Percentiles rank a stretch among this genome's conserved stretches.
Conservation (phyloP, 2,797 vertebrate species). For the Falco rusticolus region DNA sequence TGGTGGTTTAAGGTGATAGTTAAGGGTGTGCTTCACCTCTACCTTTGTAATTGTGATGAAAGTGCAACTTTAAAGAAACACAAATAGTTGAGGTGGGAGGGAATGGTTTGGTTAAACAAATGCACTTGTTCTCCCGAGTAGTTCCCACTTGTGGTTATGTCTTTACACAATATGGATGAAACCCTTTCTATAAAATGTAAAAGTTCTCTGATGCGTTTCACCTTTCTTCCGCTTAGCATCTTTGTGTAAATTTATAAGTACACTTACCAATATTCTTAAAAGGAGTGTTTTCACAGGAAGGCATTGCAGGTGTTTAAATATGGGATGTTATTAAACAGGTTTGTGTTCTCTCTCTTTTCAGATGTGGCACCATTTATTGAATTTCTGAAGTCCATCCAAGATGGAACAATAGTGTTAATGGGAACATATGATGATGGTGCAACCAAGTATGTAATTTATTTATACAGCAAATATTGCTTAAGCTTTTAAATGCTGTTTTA, state of each 20-base stretch:
- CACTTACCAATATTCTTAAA: neutral
- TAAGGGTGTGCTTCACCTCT: neutral
- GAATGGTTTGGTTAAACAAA: neutral
- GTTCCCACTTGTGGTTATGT: neutral
- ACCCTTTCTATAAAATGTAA: neutral
- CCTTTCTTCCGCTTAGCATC: neutral
- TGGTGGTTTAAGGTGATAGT: neutral
- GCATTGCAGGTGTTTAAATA: neutral
- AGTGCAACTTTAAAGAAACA: neutral
- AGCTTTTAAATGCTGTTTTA: neutral
- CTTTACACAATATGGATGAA: neutral
- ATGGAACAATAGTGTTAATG: conserved; percentile 93
- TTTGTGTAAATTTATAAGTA: neutral
- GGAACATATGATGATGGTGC: conserved; percentile 93
- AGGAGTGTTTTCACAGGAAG: neutral
- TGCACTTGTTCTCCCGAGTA: neutral
- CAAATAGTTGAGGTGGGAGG: neutral
- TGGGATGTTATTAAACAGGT: neutral
- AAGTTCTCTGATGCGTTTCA: neutral
- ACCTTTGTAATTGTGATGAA: neutral
- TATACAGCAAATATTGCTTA: neutral
- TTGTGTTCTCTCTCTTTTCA: conserved; percentile 56
- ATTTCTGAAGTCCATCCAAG: conserved; percentile 88
- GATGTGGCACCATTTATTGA: conserved; percentile 89
- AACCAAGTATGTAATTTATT: conserved; percentile 86